Evolutionary conservation across 2,113 vertebrate species (phyloP).

Genomic region (Neoarius graeffei): DNA sequence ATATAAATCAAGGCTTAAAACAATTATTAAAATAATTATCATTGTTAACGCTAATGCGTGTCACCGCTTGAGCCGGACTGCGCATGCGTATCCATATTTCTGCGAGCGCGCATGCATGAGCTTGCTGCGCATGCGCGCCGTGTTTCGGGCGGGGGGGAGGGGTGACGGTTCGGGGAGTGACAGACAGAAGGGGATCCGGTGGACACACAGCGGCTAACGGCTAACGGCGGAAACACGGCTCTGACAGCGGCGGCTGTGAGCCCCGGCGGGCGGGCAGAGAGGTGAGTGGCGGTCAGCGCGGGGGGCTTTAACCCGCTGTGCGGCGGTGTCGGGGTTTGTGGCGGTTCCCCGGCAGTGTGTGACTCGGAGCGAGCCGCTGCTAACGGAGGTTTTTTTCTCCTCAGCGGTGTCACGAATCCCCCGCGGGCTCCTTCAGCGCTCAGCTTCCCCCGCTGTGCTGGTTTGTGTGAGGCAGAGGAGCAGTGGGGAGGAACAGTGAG

Average conservation of each 20-base stretch:
- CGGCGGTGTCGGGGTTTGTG: too few relatives aligned
- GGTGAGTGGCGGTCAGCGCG: neutral
- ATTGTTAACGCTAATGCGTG: neutral
- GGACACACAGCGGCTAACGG: slow-evolving; percentile 2
- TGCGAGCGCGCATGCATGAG: neutral
- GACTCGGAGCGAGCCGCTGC: neutral
- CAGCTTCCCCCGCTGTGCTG: too few relatives aligned
- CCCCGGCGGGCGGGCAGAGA: too few relatives aligned
- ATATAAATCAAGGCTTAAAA: too few relatives aligned
- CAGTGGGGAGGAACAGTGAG: too few relatives aligned
- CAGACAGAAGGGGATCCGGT: slow-evolving; percentile 10
- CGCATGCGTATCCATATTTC: neutral
- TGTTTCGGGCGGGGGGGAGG: neutral
- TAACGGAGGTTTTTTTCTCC: neutral
- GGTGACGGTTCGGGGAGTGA: neutral
- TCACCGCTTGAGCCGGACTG: neutral
- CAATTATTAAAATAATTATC: neutral
- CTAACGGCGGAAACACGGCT: neutral
- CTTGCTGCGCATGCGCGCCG: neutral
- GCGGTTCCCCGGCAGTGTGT: neutral
- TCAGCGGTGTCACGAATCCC: slow-evolving; percentile 10
- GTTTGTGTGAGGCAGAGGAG: too few relatives aligned
- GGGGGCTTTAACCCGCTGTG: too few relatives aligned
- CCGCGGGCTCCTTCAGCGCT: too few relatives aligned
- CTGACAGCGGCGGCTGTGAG: too few relatives aligned